Conservation (phyloP, 2,888 invertebrate species). For the Punctoribates punctum region DNA sequence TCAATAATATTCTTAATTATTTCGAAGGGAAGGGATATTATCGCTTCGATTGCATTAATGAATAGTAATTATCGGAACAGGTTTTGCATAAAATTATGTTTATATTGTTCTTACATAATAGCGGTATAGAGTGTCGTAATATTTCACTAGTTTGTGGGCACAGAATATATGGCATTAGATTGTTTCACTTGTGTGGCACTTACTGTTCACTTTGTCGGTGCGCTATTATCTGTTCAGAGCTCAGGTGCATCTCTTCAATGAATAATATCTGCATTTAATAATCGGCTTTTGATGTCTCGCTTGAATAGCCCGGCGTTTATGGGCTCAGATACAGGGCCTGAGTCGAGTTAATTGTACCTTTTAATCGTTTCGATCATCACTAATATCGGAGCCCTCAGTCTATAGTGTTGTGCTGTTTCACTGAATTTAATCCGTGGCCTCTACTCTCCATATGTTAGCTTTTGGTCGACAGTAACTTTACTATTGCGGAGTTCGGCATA, state of each 20-base stretch:
- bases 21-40: not conserved
- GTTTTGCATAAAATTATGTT: slow-evolving; percentile 5
- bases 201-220: slow-evolving; percentile 32
- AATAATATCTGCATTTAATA: slow-evolving; percentile 36
- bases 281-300: slow-evolving; percentile 34
- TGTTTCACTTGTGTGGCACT: slow-evolving; percentile 30
- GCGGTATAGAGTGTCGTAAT: not conserved
- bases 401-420: not conserved
- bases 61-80: slow-evolving; percentile 19
- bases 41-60: slow-evolving; percentile 4
- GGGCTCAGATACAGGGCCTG: not conserved
- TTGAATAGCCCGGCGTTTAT: not conserved
- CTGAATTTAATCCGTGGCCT: slow-evolving; percentile 1
- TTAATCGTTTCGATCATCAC: slow-evolving; percentile 35
- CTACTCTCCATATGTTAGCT: slow-evolving; percentile 34
- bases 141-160: not conserved
- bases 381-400: not conserved
- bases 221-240: slow-evolving; percentile 29
- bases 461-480: slow-evolving; percentile 23
- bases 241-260: slow-evolving; percentile 26
- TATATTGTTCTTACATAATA: slow-evolving; percentile 1
- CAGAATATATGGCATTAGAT: slow-evolving; percentile 13
- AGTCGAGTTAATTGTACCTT: slow-evolving; percentile 25
- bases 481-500: not conserved
- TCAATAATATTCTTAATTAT: slow-evolving; percentile 11